Conservation (phyloP, 2,888 invertebrate species). For the Zele albiditarsus region DNA sequence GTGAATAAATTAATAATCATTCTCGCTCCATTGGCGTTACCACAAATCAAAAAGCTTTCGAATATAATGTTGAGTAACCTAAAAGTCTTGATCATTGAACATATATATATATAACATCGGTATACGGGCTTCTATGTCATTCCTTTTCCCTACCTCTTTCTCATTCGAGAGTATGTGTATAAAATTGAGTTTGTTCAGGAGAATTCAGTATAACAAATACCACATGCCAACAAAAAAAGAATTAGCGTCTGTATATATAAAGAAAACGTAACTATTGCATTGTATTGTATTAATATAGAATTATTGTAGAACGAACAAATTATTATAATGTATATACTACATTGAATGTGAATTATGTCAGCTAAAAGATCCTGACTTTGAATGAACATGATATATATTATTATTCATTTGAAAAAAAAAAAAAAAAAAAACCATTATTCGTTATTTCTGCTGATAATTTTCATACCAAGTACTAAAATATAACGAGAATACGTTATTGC, state of each 20-base stretch:
- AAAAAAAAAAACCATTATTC: not conserved
- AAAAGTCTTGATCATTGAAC: constrained; percentile 11
- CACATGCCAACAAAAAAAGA: constrained; percentile 38
- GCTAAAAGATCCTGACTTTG: not conserved
- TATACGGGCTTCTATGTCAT: constrained; percentile 12
- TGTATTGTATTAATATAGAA: constrained; percentile 21
- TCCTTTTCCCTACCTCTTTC: not conserved
- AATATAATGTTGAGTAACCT: constrained; percentile 10
- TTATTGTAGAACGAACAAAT: not conserved
- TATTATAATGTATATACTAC: not conserved
- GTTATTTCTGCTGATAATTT: constrained; percentile 5
- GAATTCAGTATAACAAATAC: constrained; percentile 30
- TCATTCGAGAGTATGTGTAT: not conserved
- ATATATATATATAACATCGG: not conserved
- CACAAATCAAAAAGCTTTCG: not conserved
- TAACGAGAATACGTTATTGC: constrained; percentile 57
- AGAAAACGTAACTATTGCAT: constrained; percentile 44
- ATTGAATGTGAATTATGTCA: constrained; percentile 11
- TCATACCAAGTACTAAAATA: constrained; percentile 16
- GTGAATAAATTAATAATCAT: constrained; percentile 33
- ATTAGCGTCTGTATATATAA: constrained; percentile 11
- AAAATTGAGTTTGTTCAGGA: not conserved
- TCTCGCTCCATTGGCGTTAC: constrained; percentile 17
- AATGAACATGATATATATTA: constrained; percentile 5
- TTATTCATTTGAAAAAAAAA: not conserved